A percentile compares a stretch with the other conserved stretches of the same genome.
phyloP scores from a whole-genome alignment of 2,797 vertebrate species.

The Chanos chanos region DNA sequence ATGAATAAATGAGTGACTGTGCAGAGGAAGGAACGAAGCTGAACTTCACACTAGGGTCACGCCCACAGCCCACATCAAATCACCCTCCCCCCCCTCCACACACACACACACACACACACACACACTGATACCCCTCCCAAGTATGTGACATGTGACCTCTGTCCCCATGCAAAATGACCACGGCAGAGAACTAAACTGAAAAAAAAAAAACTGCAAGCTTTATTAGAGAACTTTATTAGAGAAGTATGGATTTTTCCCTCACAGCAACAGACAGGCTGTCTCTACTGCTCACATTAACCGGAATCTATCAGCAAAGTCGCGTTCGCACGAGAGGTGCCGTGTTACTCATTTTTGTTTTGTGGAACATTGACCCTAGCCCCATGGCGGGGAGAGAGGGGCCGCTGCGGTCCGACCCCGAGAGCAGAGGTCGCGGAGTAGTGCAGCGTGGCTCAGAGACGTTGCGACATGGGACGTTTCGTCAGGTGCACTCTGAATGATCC shows the following conservation, averaged over 20 bases:
- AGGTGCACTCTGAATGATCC: conserved; percentile 66
- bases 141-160: too few relatives aligned
- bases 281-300: too few relatives aligned
- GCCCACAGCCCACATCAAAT: not conserved
- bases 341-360: too few relatives aligned
- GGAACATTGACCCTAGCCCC: conserved; percentile 27
- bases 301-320: too few relatives aligned
- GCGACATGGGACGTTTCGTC: conserved; percentile 64
- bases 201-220: not conserved
- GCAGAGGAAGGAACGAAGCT: too few relatives aligned
- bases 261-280: conserved; percentile 10
- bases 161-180: too few relatives aligned
- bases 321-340: too few relatives aligned
- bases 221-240: not conserved
- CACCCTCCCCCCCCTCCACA: not conserved
- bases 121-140: conserved; percentile 37
- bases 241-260: not conserved
- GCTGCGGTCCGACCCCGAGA: conserved; percentile 45
- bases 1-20: too few relatives aligned
- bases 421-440: conserved; percentile 66
- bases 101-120: conserved; percentile 17
- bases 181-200: too few relatives aligned
- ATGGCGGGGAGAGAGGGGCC: conserved; percentile 9
- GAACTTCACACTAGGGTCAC: too few relatives aligned
- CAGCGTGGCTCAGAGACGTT: conserved; percentile 52